phyloP scores from a whole-genome alignment of 1,140 invertebrate genomes.

The Cepaea nemoralis region DNA sequence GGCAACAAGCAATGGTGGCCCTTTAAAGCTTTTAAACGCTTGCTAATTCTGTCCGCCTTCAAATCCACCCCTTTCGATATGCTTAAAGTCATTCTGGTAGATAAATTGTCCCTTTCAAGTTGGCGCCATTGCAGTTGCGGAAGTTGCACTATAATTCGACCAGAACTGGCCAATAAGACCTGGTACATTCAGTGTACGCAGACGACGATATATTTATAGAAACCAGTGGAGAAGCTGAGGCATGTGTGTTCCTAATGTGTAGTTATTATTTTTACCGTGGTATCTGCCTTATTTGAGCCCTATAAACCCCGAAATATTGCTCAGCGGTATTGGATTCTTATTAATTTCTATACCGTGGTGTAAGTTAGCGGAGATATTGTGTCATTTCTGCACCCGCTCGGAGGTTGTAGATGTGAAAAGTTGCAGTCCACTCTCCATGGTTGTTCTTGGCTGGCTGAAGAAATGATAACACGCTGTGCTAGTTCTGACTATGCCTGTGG shows the following conservation, averaged over 20 bases:
- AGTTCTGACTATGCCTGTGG: too few species aligned
- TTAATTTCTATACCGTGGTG: not conserved
- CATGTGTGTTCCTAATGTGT: conserved; percentile 31
- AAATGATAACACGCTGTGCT: not conserved
- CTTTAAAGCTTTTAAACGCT: too few species aligned
- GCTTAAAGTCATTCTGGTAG: too few species aligned
- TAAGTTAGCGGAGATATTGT: not conserved
- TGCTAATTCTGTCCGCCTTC: too few species aligned
- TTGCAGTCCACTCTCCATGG: conserved; percentile 1
- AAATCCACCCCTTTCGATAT: too few species aligned
- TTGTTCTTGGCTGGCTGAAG: not conserved
- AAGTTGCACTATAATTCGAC: conserved; percentile 17
- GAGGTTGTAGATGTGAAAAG: not conserved
- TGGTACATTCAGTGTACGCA: not conserved
- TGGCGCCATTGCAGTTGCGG: conserved; percentile 36
- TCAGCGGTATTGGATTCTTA: not conserved
- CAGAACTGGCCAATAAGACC: conserved; percentile 26
- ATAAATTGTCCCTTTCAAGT: conserved; percentile 17
- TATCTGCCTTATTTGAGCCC: not conserved
- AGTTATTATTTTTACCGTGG: not conserved
- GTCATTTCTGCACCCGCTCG: not conserved
- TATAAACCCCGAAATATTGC: too few species aligned
- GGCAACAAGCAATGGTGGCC: too few species aligned
- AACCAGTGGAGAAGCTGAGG: conserved; percentile 15
- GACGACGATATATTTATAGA: conserved; percentile 31